Percentiles rank a stretch among this genome's conserved stretches.
phyloP scores from a whole-genome alignment of 2,888 invertebrate genomes.

The Lasiommata megera region DNA sequence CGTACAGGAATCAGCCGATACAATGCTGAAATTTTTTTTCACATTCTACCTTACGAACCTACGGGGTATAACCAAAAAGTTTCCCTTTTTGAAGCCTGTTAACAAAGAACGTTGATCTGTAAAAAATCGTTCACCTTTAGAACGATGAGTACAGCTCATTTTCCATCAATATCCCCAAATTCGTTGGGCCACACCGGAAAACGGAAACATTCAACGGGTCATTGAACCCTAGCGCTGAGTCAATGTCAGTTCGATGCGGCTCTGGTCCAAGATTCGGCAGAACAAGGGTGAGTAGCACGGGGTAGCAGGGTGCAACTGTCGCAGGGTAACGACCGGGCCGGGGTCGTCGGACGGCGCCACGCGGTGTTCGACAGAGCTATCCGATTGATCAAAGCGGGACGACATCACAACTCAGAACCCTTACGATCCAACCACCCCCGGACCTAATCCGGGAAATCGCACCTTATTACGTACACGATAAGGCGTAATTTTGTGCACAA shows the following conservation, averaged over 20 bases:
- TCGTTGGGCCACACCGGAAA: conserved; percentile 59
- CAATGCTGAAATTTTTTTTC: no score
- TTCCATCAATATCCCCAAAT: conserved; percentile 17
- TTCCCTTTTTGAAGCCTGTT: no score
- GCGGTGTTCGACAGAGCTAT: conserved; percentile 68
- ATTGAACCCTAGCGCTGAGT: conserved; percentile 65
- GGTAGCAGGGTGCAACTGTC: conserved; percentile 78
- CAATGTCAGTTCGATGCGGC: conserved; percentile 70
- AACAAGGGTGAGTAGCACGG: conserved; percentile 70
- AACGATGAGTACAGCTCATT: conserved; percentile 8
- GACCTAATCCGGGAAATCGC: conserved; percentile 52
- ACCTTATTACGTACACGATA: conserved; percentile 60
- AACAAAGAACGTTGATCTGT: conserved; percentile 1
- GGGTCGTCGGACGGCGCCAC: conserved; percentile 77
- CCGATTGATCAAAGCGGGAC: conserved; percentile 78
- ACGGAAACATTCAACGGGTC: conserved; percentile 64
- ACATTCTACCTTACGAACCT: no score
- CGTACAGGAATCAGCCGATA: no score
- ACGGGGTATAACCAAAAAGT: no score
- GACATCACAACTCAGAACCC: conserved; percentile 61
- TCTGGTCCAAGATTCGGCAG: conserved; percentile 71
- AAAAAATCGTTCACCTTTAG: conserved; percentile 8
- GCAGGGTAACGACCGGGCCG: conserved; percentile 75
- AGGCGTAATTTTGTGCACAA: conserved; percentile 56
- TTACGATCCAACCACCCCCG: conserved; percentile 67